phyloP scores from a whole-genome alignment of 2,113 vertebrate species.

The Xyrauchen texanus region DNA sequence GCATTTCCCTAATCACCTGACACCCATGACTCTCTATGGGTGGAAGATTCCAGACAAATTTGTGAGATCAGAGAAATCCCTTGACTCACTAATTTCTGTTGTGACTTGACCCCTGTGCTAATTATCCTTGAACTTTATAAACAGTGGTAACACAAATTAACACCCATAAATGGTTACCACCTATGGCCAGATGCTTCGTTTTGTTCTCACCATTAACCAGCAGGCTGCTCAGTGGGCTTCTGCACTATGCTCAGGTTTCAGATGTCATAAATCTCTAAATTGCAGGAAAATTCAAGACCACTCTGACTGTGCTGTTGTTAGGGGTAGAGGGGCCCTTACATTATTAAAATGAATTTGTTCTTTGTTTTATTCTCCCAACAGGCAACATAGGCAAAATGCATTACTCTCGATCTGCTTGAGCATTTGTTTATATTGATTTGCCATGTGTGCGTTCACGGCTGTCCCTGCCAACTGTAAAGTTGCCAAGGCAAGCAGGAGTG shows the following conservation, averaged over 20 bases:
- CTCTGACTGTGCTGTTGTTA: neutral
- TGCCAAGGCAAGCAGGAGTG: slow-evolving; percentile 59
- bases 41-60: slow-evolving; percentile 6
- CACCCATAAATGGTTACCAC: slow-evolving; percentile 72
- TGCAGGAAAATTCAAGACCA: slow-evolving; percentile 5
- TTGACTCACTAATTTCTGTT: slow-evolving; percentile 70
- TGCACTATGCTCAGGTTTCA: neutral
- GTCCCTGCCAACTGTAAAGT: slow-evolving; percentile 71
- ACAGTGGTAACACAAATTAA: slow-evolving; percentile 73
- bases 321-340: neutral
- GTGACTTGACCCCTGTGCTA: slow-evolving; percentile 64
- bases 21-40: slow-evolving; percentile 18
- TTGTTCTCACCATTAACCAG: slow-evolving; percentile 4
- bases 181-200: slow-evolving; percentile 69
- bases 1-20: slow-evolving; percentile 35
- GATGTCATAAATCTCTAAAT: slow-evolving; percentile 7
- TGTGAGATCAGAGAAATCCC: slow-evolving; percentile 46
- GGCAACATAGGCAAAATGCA: slow-evolving; percentile 37
- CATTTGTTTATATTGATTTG: slow-evolving; percentile 73
- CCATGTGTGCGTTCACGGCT: slow-evolving; percentile 55
- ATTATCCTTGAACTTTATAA: slow-evolving; percentile 73
- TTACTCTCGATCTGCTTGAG: slow-evolving; percentile 65
- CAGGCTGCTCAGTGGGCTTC: neutral
- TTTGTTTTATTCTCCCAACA: slow-evolving; percentile 40
- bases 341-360: slow-evolving; percentile 19